These are phyloP conservation scores for Ploceus nigricollis DNA, from an alignment of 2,113 vertebrate genomes.

Conservation along the genomic window DNA sequence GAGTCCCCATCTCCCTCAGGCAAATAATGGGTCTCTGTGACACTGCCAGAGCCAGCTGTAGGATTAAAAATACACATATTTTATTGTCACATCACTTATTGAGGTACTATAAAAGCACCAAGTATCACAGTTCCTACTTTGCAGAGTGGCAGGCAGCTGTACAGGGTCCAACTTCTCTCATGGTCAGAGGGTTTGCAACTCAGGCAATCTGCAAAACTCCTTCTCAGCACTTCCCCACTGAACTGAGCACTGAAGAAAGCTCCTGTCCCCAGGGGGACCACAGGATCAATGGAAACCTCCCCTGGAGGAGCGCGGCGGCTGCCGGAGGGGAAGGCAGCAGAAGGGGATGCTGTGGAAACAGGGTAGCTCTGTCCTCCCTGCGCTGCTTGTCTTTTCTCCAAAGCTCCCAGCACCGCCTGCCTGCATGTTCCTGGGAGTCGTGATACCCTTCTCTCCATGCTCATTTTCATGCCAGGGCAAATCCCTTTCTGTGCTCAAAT, in stretches of 20 bases:
- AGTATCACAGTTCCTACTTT: background rate
- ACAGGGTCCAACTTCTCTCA: background rate
- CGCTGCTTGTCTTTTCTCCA: background rate
- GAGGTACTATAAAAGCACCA: background rate
- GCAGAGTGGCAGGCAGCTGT: background rate
- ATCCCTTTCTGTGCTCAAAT: background rate
- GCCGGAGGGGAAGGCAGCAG: background rate
- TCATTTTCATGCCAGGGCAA: background rate
- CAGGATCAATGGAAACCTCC: background rate
- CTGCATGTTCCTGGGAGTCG: background rate
- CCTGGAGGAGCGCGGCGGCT: background rate
- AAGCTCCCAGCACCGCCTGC: background rate
- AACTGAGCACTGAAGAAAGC: background rate
- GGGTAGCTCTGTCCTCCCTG: background rate
- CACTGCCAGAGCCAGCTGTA: background rate
- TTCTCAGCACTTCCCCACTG: background rate
- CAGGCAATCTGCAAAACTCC: background rate
- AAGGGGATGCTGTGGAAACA: background rate
- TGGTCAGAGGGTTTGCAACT: background rate
- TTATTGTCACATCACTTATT: background rate
- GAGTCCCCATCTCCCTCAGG: background rate
- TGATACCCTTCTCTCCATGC: background rate
- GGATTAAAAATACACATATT: background rate
- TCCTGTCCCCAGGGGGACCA: background rate
- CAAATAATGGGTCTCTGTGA: background rate